Conservation (phyloP, 2,888 invertebrate genomes). For the Lamellibrachia satsuma region DNA sequence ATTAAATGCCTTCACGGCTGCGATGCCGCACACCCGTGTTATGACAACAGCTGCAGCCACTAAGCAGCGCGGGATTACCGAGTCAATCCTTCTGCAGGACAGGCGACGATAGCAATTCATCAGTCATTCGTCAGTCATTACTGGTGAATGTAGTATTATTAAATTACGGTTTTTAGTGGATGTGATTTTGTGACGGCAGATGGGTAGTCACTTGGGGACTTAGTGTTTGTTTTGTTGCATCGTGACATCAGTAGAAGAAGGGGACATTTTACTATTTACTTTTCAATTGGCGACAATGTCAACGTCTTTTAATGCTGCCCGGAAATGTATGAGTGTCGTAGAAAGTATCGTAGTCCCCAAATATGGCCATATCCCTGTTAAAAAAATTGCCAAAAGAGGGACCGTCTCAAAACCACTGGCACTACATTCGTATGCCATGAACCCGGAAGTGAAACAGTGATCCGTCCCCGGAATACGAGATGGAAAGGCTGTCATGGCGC, state of each 20-base stretch:
- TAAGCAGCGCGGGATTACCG: not conserved
- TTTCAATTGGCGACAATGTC: too few species aligned
- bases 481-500: too few species aligned
- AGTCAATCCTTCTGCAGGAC: not conserved
- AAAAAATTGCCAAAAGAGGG: too few species aligned
- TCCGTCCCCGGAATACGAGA: too few species aligned
- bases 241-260: not conserved
- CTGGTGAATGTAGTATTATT: not conserved
- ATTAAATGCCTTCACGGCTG: not conserved
- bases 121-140: not conserved
- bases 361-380: too few species aligned
- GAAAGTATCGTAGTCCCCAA: too few species aligned
- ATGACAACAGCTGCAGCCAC: not conserved
- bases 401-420: too few species aligned
- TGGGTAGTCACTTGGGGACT: not conserved
- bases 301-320: too few species aligned
- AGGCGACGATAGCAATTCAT: not conserved
- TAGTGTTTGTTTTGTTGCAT: not conserved
- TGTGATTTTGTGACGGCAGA: not conserved
- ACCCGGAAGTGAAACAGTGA: too few species aligned
- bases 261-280: too few species aligned
- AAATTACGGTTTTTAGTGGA: constrained; percentile 2
- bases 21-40: not conserved
- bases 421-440: too few species aligned
- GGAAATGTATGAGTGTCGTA: too few species aligned